Percentiles rank a stretch among this genome's conserved stretches.
Evolutionary conservation across 2,888 invertebrate genomes (phyloP).

Genomic region (Dione juno): DNA sequence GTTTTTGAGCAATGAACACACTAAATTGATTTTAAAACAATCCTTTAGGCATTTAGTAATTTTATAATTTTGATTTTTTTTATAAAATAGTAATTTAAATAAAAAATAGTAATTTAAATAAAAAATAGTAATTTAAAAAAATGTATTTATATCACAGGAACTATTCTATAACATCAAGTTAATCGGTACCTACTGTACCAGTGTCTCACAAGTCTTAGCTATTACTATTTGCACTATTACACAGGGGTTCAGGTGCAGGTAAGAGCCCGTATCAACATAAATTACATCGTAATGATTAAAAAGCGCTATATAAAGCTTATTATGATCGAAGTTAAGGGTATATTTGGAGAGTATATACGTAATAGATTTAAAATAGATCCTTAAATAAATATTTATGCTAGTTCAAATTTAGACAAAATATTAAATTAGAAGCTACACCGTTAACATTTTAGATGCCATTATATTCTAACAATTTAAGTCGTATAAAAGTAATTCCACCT

Average conservation of each 20-base stretch:
- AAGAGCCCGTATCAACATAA: too few species aligned
- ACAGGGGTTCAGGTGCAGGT: too few species aligned
- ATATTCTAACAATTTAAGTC: conserved; percentile 8
- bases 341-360: not conserved
- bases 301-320: not conserved
- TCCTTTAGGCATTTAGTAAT: conserved; percentile 24
- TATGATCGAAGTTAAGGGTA: not conserved
- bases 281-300: too few species aligned
- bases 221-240: too few species aligned
- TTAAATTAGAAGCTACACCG: conserved; percentile 10
- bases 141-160: too few species aligned
- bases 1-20: conserved; percentile 9
- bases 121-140: not conserved
- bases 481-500: conserved; percentile 9
- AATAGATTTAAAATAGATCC: not conserved
- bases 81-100: not conserved
- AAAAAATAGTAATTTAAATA: not conserved
- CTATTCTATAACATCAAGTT: too few species aligned
- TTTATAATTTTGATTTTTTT: not conserved
- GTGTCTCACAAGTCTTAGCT: too few species aligned
- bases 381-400: not conserved
- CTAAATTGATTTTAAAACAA: conserved; percentile 33
- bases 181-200: too few species aligned
- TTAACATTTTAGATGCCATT: conserved; percentile 14
- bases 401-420: not conserved